Conservation (phyloP, 1,140 invertebrate species). For the Teleogryllus occipitalis region DNA sequence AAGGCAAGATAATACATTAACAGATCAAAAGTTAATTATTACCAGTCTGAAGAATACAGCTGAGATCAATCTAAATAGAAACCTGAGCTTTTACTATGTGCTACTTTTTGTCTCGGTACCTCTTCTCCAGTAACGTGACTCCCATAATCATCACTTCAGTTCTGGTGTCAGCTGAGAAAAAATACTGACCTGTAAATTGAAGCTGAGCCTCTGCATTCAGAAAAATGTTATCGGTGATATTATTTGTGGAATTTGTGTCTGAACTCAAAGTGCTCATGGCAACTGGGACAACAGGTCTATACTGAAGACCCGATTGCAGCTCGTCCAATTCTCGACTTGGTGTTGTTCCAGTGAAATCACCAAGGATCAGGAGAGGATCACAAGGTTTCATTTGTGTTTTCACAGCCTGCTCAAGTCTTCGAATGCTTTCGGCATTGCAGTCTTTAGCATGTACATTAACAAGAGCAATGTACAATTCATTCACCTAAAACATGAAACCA, state of each 20-base stretch:
- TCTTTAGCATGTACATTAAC: conserved; percentile 14
- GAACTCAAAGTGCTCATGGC: conserved; percentile 11
- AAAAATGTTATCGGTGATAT: conserved; percentile 30
- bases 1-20: neutral
- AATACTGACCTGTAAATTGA: conserved; percentile 21
- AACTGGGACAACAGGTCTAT: conserved; percentile 15
- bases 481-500: conserved; percentile 10
- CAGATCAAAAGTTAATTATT: neutral
- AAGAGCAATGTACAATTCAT: conserved; percentile 5
- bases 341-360: conserved; percentile 33
- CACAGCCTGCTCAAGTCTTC: conserved; percentile 12
- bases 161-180: too few species aligned
- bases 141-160: too few species aligned
- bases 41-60: too few species aligned
- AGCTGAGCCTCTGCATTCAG: conserved; percentile 25
- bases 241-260: neutral
- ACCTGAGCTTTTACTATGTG: too few species aligned
- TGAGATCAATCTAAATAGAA: too few species aligned
- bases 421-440: conserved; percentile 3
- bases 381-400: conserved; percentile 15
- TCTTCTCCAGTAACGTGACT: too few species aligned
- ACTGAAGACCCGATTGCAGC: neutral
- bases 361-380: conserved; percentile 31
- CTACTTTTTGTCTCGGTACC: too few species aligned
- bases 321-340: neutral